These are phyloP conservation scores for Lasioglossum morio DNA, from an alignment of 2,888 invertebrate species.

Conservation along the genomic window DNA sequence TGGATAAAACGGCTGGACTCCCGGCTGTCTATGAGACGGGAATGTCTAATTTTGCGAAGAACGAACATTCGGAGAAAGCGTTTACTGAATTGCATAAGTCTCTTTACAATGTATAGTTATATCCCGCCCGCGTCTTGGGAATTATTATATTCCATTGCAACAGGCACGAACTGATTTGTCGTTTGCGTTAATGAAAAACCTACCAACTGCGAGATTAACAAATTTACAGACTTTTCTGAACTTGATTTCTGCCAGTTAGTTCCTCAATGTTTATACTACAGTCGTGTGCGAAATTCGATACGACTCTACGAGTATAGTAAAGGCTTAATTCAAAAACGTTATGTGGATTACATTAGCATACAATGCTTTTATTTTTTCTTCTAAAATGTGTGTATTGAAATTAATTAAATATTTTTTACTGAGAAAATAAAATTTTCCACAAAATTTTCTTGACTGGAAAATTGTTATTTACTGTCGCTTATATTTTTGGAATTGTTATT, in stretches of 20 bases:
- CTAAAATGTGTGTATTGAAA: neutral
- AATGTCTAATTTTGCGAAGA: conserved; percentile 53
- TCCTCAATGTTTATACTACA: neutral
- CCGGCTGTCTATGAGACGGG: conserved; percentile 19
- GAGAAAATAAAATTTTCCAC: neutral
- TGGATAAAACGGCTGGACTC: conserved; percentile 44
- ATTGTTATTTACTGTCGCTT: neutral
- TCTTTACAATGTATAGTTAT: neutral
- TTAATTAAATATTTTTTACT: neutral
- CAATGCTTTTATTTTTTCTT: neutral
- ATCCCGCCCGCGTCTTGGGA: neutral
- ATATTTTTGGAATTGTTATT: neutral
- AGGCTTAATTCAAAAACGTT: too few species aligned
- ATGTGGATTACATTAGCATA: neutral
- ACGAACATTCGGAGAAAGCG: neutral
- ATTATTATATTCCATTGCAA: neutral
- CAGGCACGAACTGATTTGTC: neutral
- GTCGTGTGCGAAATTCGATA: too few species aligned
- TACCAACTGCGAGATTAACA: neutral
- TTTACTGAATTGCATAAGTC: neutral
- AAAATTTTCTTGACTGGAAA: neutral
- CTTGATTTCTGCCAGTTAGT: neutral
- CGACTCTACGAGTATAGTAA: too few species aligned
- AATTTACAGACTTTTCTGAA: neutral
- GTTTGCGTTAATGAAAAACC: neutral